These are phyloP conservation scores for Macropodus opercularis DNA, from an alignment of 2,797 vertebrate genomes.

Conservation along the genomic window DNA sequence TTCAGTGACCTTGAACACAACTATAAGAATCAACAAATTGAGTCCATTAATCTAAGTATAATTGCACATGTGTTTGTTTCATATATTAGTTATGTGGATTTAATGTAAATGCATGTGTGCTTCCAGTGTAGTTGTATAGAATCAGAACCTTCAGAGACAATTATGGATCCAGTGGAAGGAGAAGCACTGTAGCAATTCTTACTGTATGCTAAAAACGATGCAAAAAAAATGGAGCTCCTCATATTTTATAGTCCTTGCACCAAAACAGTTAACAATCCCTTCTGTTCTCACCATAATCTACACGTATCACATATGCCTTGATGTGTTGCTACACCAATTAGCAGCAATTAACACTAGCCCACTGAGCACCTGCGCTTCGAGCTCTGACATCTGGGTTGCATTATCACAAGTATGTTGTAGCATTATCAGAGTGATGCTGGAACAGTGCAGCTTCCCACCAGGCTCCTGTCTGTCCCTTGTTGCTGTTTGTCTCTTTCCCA, in stretches of 20 bases:
- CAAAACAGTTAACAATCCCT: slow-evolving; percentile 56
- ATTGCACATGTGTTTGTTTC: no score
- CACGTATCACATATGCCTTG: slow-evolving; percentile 58
- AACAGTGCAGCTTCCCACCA: slow-evolving; percentile 46
- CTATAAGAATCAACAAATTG: no score
- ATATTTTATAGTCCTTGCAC: slow-evolving; percentile 24
- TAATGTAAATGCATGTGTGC: no score
- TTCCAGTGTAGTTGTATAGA: no score
- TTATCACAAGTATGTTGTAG: slow-evolving; percentile 69
- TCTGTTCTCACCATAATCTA: slow-evolving; percentile 51
- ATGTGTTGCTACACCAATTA: slow-evolving; percentile 83
- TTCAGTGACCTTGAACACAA: no score
- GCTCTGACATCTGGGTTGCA: slow-evolving; percentile 71
- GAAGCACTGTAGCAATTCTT: no score
- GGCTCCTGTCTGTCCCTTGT: slow-evolving; percentile 29
- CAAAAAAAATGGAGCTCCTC: slow-evolving; percentile 22
- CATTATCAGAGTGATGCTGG: slow-evolving; percentile 59
- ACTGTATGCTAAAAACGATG: no score
- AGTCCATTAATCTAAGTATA: no score
- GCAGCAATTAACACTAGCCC: slow-evolving; percentile 84
- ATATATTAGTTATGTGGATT: no score
- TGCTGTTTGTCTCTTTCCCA: slow-evolving; percentile 13
- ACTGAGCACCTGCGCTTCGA: slow-evolving; percentile 78
- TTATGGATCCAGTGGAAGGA: no score
- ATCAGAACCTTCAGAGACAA: no score